These are phyloP conservation scores for Catocala nupta DNA, from an alignment of 2,888 invertebrate genomes.

Conservation along the genomic window DNA sequence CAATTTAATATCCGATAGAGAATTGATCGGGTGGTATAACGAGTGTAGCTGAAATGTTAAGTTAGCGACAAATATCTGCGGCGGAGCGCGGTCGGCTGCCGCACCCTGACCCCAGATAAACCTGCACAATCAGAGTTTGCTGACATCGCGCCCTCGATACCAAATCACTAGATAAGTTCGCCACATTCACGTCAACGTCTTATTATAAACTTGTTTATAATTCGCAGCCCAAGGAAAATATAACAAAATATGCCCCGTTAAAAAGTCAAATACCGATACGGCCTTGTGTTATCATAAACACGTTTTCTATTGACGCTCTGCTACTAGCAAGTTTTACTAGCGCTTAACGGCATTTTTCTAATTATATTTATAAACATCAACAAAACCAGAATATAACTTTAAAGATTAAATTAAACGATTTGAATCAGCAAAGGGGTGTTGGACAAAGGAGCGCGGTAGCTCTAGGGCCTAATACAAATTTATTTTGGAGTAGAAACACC, in stretches of 20 bases:
- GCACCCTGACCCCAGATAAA: conserved; percentile 76
- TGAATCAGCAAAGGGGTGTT: too few relatives aligned
- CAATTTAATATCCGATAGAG: conserved; percentile 21
- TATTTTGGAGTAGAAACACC: too few relatives aligned
- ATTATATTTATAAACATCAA: too few relatives aligned
- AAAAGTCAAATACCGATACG: background rate
- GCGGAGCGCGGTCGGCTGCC: conserved; percentile 53
- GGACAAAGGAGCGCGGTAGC: too few relatives aligned
- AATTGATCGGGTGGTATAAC: conserved; percentile 16
- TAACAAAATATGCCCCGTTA: background rate
- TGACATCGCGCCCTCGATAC: conserved; percentile 67
- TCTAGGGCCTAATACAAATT: too few relatives aligned
- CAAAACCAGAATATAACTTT: too few relatives aligned
- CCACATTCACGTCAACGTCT: conserved; percentile 39
- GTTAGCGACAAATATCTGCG: conserved; percentile 41
- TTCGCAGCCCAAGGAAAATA: background rate
- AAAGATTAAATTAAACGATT: too few relatives aligned
- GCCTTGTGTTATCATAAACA: conserved; percentile 7
- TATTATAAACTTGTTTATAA: conserved; percentile 35
- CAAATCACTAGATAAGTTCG: conserved; percentile 60
- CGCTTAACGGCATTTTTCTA: conserved; percentile 2
- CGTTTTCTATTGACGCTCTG: background rate
- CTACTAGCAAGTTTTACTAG: background rate
- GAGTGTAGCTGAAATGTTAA: conserved; percentile 19
- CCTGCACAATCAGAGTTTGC: conserved; percentile 72